Percentiles rank a stretch among this genome's conserved stretches.
phyloP scores from a whole-genome alignment of 2,113 vertebrate species.

The Brienomyrus longianalis region DNA sequence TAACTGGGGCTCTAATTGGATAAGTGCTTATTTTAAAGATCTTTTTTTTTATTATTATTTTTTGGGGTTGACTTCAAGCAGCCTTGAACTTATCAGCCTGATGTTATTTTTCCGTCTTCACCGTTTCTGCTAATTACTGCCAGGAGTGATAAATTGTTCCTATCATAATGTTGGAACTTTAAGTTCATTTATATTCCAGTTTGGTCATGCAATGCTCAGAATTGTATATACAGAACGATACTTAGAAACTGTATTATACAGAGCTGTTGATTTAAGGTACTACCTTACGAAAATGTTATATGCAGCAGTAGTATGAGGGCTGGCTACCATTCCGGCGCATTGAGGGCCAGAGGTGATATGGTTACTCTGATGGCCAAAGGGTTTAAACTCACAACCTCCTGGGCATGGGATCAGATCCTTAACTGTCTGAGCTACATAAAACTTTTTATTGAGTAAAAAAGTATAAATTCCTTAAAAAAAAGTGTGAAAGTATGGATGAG shows the following conservation, averaged over 20 bases:
- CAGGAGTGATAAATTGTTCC: neutral
- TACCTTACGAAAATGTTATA: neutral
- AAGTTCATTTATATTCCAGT: neutral
- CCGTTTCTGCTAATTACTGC: neutral
- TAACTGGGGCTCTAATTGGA: neutral
- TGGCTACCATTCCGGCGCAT: neutral
- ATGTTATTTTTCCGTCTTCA: neutral
- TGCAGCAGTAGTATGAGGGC: neutral
- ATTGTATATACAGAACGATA: neutral
- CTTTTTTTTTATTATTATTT: neutral
- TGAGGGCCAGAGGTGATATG: neutral
- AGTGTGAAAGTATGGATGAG: neutral
- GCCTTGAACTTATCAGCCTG: conserved; percentile 6
- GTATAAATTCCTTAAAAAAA: neutral
- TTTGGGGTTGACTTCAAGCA: neutral
- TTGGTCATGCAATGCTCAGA: neutral
- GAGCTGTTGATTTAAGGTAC: neutral
- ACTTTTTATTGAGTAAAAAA: neutral
- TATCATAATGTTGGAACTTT: neutral
- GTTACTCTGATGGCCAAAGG: neutral
- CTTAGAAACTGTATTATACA: neutral
- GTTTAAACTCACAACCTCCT: neutral
- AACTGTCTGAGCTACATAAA: neutral
- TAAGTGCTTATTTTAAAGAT: neutral
- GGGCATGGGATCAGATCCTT: neutral